Conservation (phyloP, 2,113 vertebrate genomes). For the Onychorhynchus coronatus region DNA sequence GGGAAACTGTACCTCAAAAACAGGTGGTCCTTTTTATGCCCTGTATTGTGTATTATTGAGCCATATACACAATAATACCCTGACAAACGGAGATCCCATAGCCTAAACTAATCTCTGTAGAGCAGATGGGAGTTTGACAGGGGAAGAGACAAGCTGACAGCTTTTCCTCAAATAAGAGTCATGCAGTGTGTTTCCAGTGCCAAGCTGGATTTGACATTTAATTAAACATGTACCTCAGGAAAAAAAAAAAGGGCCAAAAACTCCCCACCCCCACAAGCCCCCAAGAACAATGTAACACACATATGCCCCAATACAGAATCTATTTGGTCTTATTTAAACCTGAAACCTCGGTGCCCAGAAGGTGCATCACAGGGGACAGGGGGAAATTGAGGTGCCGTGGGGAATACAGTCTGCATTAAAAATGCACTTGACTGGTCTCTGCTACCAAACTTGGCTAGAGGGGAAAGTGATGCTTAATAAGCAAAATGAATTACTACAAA, state of each 20-base stretch:
- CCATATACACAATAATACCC: background rate
- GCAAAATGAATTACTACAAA: background rate
- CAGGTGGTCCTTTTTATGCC: background rate
- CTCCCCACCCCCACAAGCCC: too few species aligned
- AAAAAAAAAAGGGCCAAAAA: background rate
- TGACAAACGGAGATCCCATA: constrained; percentile 37
- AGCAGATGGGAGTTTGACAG: constrained; percentile 42
- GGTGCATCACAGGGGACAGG: background rate
- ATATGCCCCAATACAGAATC: background rate
- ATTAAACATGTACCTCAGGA: constrained; percentile 46
- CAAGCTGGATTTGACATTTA: constrained; percentile 53
- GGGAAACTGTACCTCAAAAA: background rate
- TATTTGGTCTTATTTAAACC: constrained; percentile 51
- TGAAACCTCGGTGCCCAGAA: constrained; percentile 10
- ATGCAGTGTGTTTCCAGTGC: constrained; percentile 5
- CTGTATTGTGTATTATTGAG: background rate
- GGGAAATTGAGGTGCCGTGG: background rate
- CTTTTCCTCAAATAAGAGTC: constrained; percentile 49
- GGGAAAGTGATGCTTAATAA: background rate
- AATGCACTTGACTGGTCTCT: constrained; percentile 1
- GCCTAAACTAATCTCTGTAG: constrained; percentile 50
- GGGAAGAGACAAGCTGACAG: constrained; percentile 55
- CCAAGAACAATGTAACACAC: accelerated
- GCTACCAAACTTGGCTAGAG: background rate
- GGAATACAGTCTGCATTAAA: constrained; percentile 39